These are phyloP conservation scores for Antrozous pallidus DNA, from an alignment of 2,797 vertebrate genomes.

Conservation along the genomic window DNA sequence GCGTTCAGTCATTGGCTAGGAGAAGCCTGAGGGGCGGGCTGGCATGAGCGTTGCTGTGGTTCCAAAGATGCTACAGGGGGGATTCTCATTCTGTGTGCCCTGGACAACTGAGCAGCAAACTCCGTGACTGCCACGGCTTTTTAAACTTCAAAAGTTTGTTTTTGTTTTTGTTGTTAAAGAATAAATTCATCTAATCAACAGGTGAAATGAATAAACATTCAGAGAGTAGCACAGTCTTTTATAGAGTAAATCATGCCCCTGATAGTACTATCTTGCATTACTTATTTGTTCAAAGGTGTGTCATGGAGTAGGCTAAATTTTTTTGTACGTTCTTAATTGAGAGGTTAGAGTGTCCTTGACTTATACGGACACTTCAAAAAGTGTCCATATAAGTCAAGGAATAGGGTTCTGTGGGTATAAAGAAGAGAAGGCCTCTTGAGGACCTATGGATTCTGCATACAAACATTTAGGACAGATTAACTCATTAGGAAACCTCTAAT, in stretches of 20 bases:
- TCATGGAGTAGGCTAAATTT: neutral
- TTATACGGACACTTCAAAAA: too few species aligned
- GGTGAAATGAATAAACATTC: neutral
- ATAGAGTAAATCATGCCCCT: neutral
- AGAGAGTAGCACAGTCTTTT: neutral
- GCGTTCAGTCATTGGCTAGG: neutral
- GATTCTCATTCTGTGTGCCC: neutral
- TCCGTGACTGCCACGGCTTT: neutral
- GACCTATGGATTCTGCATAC: neutral
- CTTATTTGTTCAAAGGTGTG: constrained; percentile 3
- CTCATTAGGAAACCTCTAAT: neutral
- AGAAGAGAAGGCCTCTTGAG: neutral
- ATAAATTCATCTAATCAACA: neutral
- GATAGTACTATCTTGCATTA: neutral
- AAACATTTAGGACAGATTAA: neutral
- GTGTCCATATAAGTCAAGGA: neutral
- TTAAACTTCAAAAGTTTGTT: neutral
- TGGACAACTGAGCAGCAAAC: neutral
- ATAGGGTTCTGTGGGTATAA: neutral
- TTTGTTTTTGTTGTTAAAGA: neutral
- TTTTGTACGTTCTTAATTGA: neutral
- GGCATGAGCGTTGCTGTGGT: accelerated
- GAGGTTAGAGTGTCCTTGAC: neutral
- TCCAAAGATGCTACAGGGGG: neutral
- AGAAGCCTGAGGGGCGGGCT: neutral